Evolutionary conservation across 2,113 vertebrate species (phyloP).

Genomic region (Vidua macroura): DNA sequence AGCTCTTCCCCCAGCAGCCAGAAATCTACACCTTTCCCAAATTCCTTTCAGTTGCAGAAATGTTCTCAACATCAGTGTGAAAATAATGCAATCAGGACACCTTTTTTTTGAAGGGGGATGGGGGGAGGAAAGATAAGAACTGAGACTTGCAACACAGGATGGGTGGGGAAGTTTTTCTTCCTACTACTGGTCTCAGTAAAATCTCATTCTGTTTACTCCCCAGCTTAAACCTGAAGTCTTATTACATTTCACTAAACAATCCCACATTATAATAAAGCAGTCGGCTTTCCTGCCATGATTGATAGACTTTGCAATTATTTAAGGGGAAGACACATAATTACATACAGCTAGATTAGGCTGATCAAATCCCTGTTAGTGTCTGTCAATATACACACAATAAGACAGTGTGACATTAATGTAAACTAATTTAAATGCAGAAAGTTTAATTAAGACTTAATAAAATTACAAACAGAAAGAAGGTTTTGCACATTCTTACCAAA

Average conservation of each 20-base stretch:
- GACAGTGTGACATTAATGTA: conserved; percentile 19
- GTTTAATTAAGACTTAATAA: conserved; percentile 57
- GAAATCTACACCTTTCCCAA: neutral
- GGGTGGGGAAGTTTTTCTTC: conserved; percentile 26
- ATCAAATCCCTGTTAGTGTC: conserved; percentile 39
- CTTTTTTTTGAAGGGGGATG: neutral
- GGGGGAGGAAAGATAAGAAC: neutral
- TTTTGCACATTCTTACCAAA: neutral
- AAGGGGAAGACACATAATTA: conserved; percentile 27
- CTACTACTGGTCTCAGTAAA: neutral
- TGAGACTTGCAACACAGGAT: conserved; percentile 15
- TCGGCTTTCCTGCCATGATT: neutral
- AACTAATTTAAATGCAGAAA: conserved; percentile 45
- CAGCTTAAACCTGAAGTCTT: conserved; percentile 18
- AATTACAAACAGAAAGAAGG: neutral
- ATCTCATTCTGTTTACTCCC: neutral
- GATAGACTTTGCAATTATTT: conserved; percentile 56
- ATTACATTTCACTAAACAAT: conserved; percentile 48
- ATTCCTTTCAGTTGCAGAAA: neutral
- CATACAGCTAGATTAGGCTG: conserved; percentile 39
- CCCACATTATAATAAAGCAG: conserved; percentile 23
- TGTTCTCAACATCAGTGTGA: neutral
- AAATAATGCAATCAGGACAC: neutral
- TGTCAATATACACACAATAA: conserved; percentile 20
- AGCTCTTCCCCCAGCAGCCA: neutral